phyloP scores from a whole-genome alignment of 2,888 invertebrate genomes.

The Clivina fossor region DNA sequence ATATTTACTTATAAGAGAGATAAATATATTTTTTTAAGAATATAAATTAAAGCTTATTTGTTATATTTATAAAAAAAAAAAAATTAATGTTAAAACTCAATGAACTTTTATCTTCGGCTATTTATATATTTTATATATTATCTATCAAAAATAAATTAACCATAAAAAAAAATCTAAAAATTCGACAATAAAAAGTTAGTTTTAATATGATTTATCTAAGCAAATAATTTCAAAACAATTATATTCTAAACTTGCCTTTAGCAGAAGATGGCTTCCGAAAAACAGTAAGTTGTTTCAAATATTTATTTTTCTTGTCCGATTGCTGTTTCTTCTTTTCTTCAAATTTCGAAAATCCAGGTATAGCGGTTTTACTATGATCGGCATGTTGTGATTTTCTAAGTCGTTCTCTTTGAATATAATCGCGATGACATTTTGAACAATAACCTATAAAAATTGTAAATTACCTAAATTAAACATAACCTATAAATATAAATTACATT shows the following conservation, averaged over 20 bases:
- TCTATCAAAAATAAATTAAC: not conserved
- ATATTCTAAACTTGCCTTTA: constrained; percentile 56
- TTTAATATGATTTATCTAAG: not conserved
- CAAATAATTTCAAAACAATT: too few species aligned
- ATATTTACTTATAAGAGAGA: too few species aligned
- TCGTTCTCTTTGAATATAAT: constrained; percentile 66
- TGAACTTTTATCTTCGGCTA: too few species aligned
- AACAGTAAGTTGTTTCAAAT: constrained; percentile 66
- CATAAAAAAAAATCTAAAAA: not conserved
- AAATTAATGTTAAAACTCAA: too few species aligned
- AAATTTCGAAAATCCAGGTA: constrained; percentile 74
- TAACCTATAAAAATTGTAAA: constrained; percentile 61
- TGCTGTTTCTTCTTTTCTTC: constrained; percentile 84
- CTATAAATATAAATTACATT: too few species aligned
- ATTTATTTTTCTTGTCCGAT: constrained; percentile 69
- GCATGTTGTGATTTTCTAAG: constrained; percentile 53
- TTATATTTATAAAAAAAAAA: too few species aligned
- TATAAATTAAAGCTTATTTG: too few species aligned
- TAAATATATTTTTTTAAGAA: too few species aligned
- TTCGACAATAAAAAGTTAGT: not conserved
- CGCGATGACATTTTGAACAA: constrained; percentile 95
- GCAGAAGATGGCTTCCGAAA: constrained; percentile 70
- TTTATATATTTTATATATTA: too few species aligned
- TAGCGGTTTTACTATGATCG: constrained; percentile 49
- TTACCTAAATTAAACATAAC: too few species aligned